phyloP scores from a whole-genome alignment of 30 jellyfish, hydroid and myxozoan species.

The Hydractinia symbiolongicarpus region DNA sequence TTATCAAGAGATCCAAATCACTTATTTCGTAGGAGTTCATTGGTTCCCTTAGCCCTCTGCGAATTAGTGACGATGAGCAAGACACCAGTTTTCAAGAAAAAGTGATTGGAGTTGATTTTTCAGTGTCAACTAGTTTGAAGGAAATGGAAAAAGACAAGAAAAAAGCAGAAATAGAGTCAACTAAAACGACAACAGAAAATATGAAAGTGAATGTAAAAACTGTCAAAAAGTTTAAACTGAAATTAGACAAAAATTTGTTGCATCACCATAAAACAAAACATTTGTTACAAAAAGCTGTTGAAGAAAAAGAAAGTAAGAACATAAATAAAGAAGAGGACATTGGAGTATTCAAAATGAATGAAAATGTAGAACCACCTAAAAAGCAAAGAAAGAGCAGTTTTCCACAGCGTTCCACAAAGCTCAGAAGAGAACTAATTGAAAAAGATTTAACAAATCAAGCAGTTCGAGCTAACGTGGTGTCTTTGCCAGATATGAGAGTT shows the following conservation, averaged over 20 bases:
- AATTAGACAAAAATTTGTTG: slow-evolving; percentile 2
- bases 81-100: neutral
- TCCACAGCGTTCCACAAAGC: slow-evolving; percentile 5
- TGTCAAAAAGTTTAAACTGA: too few relatives aligned
- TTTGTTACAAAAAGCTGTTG: neutral
- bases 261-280: neutral
- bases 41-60: slow-evolving; percentile 30
- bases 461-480: slow-evolving; percentile 2
- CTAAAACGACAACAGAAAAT: neutral
- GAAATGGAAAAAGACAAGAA: neutral
- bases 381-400: neutral
- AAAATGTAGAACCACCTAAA: neutral
- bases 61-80: slow-evolving; percentile 23
- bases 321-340: neutral
- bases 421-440: slow-evolving; percentile 24
- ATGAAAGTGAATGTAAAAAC: neutral
- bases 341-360: neutral
- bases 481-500: slow-evolving; percentile 37
- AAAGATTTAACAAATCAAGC: slow-evolving; percentile 8
- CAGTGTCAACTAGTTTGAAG: neutral
- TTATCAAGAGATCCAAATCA: too few relatives aligned
- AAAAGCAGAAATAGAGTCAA: neutral
- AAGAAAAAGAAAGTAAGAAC: neutral
- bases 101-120: neutral
- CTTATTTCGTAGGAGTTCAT: neutral